These are phyloP conservation scores for Drosophila parthenogenetica DNA, from an alignment of 2,888 invertebrate species.

Conservation along the genomic window DNA sequence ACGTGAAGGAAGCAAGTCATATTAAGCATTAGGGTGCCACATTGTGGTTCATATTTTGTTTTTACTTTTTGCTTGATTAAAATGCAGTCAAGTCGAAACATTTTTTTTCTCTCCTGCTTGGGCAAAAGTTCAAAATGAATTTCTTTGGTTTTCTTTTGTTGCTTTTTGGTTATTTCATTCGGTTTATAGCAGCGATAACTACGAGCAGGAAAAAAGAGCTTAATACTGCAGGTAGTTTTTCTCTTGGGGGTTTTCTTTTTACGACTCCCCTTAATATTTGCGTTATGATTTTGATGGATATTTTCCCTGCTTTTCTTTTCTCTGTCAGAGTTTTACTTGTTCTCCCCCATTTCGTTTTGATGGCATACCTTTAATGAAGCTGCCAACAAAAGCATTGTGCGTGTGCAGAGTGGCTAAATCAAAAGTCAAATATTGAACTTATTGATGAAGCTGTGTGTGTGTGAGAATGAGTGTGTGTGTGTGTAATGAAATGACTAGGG, in stretches of 20 bases:
- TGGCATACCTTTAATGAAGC: slow-evolving; percentile 71
- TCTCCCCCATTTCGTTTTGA: slow-evolving; percentile 24
- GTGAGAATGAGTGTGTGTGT: slow-evolving; percentile 11
- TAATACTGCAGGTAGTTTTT: slow-evolving; percentile 35
- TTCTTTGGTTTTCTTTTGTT: slow-evolving; percentile 38
- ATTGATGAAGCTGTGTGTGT: slow-evolving; percentile 58
- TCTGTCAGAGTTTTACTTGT: background rate
- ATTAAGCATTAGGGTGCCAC: slow-evolving; percentile 37
- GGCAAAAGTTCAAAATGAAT: slow-evolving; percentile 54
- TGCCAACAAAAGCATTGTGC: slow-evolving; percentile 57
- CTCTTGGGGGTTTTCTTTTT: slow-evolving; percentile 45
- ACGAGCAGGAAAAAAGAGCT: slow-evolving; percentile 55
- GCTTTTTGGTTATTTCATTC: slow-evolving; percentile 25
- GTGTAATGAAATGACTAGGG: slow-evolving; percentile 1
- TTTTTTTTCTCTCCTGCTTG: slow-evolving; percentile 21
- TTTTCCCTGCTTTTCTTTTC: slow-evolving; percentile 20
- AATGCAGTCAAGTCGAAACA: slow-evolving; percentile 80
- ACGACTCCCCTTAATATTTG: slow-evolving; percentile 67
- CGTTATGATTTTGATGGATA: slow-evolving; percentile 45
- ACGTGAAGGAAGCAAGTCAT: slow-evolving; percentile 28
- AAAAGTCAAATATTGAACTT: slow-evolving; percentile 71
- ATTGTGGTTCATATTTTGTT: slow-evolving; percentile 37
- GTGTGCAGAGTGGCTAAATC: slow-evolving; percentile 51
- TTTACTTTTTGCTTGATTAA: slow-evolving; percentile 71
- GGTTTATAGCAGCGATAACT: slow-evolving; percentile 53